Evolutionary conservation across 2,888 invertebrate species (phyloP), one percentile per base, ranked within the genome.

Genomic region (Tinea pellionella): DNA sequence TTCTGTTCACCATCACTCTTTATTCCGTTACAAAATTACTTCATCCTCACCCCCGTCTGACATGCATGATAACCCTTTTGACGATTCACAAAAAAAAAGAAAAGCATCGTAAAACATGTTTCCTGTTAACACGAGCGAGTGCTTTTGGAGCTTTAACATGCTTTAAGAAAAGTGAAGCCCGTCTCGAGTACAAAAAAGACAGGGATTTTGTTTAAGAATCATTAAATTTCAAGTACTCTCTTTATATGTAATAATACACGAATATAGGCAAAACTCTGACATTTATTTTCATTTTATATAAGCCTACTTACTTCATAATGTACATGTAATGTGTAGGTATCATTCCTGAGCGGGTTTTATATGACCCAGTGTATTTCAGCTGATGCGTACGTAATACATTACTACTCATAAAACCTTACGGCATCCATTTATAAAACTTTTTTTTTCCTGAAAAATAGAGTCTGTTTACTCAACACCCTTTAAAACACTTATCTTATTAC

Each of bases 91-190:
- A 55, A 55, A 55, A 55, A 55, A 55, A 55, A 8, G 53, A 53
- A 19, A 19, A 55, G 11, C n/a, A 19, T 12, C 55, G 19, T 55
- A 55, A 55, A 29, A 16, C 19, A 47, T n/a, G 47, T 30, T 58
- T 42, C 47, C n/a, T 58, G 37, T 53, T 43, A 42, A 43, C 61
- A 55, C 32, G 42, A 61, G 47, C 53, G 59, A 61, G 55, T n/a
- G n/a, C 4, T 61, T 61, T 61, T 59, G n/a, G 59, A 59, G 6
- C 55, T 37, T 2, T 37, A n/a, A 37, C 55, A 24, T 24, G n/a
- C n/a, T 9, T 55, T 19, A 9, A 55, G 24, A 12, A 19, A 55
- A 55, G 18, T 55, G 55, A 55, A 55, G 55, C 55, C 51, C 18
- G 18, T 19, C 55, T 55, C 55, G 24, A 55, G 55, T 9, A 55